phyloP scores from a whole-genome alignment of 2,888 invertebrate species.

The Nymphalis c-album region DNA sequence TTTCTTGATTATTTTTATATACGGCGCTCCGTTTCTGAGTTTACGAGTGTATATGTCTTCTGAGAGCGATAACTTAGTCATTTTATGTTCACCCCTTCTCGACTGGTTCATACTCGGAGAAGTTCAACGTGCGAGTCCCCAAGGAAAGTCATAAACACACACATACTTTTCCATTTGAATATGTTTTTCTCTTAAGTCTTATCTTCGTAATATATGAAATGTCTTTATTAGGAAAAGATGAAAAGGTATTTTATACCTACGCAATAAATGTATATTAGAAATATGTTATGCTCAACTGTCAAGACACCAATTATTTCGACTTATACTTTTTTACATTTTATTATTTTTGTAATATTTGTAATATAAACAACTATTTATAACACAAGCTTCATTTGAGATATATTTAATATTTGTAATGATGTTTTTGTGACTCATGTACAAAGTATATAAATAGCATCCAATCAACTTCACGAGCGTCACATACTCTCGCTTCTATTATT shows the following conservation, averaged over 20 bases:
- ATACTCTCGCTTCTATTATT: too few relatives aligned
- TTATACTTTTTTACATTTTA: neutral
- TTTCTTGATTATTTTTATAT: constrained; percentile 76
- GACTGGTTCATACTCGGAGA: constrained; percentile 63
- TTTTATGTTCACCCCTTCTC: constrained; percentile 77
- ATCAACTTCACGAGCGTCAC: too few relatives aligned
- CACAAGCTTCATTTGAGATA: too few relatives aligned
- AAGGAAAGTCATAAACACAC: constrained; percentile 72
- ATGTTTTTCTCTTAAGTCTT: constrained; percentile 50
- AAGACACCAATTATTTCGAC: too few relatives aligned
- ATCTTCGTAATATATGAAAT: constrained; percentile 27
- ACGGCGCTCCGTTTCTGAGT: constrained; percentile 69
- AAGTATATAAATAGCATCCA: too few relatives aligned
- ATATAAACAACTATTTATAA: too few relatives aligned
- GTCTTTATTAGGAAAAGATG: constrained; percentile 21
- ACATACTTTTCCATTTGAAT: constrained; percentile 72
- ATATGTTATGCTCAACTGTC: neutral
- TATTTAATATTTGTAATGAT: too few relatives aligned
- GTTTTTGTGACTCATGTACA: too few relatives aligned
- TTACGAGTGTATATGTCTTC: constrained; percentile 77
- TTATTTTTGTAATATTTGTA: neutral
- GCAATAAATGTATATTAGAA: constrained; percentile 13
- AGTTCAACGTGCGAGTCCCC: constrained; percentile 71
- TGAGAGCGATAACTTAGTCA: constrained; percentile 79
- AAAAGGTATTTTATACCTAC: neutral